Evolutionary conservation across 2,797 vertebrate species (phyloP).

Genomic region (Atherinosoma microstoma): DNA sequence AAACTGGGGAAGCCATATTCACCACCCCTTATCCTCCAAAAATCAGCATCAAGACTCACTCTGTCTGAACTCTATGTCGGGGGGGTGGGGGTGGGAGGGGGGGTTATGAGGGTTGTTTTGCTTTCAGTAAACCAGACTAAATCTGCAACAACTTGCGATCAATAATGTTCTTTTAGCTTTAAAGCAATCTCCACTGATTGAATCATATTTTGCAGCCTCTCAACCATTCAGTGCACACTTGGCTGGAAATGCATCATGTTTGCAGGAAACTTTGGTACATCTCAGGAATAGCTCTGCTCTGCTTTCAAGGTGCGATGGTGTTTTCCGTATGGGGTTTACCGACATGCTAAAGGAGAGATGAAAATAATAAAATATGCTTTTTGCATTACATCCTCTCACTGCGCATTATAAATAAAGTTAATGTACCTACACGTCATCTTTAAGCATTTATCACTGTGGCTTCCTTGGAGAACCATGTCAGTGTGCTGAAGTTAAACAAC

Average conservation of each 20-base stretch:
- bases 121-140: slow-evolving; percentile 38
- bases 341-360: not conserved
- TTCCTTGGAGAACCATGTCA: slow-evolving; percentile 41
- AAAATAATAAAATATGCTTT: not conserved
- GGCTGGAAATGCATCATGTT: slow-evolving; percentile 23
- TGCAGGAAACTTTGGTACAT: not conserved
- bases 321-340: not conserved
- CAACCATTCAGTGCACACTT: slow-evolving; percentile 23
- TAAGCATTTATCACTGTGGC: slow-evolving; percentile 12
- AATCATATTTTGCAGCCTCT: slow-evolving; percentile 40
- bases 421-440: slow-evolving; percentile 28
- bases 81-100: not conserved
- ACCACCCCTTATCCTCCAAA: slow-evolving; percentile 1
- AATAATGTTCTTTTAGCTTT: slow-evolving; percentile 38
- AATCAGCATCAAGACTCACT: slow-evolving; percentile 3
- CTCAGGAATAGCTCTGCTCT: not conserved
- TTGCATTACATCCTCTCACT: not conserved
- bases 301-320: not conserved
- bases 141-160: slow-evolving; percentile 38
- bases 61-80: slow-evolving; percentile 2
- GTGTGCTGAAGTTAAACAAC: slow-evolving; percentile 50
- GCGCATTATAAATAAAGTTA: slow-evolving; percentile 21
- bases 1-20: slow-evolving; percentile 4
- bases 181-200: slow-evolving; percentile 34
- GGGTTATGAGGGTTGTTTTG: slow-evolving; percentile 26